A percentile compares a stretch with the other conserved stretches of the same genome.
These are phyloP conservation scores for Zaprionus ornatus DNA, from an alignment of 1,140 invertebrate species.

Conservation along the genomic window DNA sequence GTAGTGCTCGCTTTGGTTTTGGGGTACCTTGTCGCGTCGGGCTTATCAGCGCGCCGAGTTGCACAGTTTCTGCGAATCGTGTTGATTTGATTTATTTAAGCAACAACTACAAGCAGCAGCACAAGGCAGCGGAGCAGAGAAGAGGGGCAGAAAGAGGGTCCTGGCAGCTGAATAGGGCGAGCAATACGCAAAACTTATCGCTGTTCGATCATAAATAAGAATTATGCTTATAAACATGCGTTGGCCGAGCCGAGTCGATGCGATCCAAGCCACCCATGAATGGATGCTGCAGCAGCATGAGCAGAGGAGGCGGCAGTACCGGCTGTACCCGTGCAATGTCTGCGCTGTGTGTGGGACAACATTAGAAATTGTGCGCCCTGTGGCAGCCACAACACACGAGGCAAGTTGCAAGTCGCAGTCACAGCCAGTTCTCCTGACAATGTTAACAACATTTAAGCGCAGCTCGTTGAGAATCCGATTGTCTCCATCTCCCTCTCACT, in stretches of 20 bases:
- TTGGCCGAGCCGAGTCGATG: slow-evolving; percentile 31
- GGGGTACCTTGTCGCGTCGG: slow-evolving; percentile 23
- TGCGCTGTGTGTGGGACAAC: slow-evolving; percentile 77
- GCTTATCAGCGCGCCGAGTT: slow-evolving; percentile 51
- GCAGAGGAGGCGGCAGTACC: slow-evolving; percentile 44
- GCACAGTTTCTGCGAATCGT: slow-evolving; percentile 76
- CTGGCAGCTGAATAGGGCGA: not conserved
- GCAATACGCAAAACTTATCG: slow-evolving; percentile 61
- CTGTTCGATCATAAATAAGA: slow-evolving; percentile 79
- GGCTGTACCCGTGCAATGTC: slow-evolving; percentile 23
- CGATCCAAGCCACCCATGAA: slow-evolving; percentile 69
- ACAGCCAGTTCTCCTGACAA: slow-evolving; percentile 29
- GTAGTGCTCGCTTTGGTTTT: slow-evolving; percentile 24
- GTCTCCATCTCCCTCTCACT: slow-evolving; percentile 14
- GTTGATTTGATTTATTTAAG: slow-evolving; percentile 83
- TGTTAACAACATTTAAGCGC: slow-evolving; percentile 82
- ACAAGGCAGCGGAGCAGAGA: not conserved
- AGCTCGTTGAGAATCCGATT: slow-evolving; percentile 78
- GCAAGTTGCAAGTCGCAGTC: not conserved
- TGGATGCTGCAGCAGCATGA: slow-evolving; percentile 28
- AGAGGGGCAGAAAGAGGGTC: not conserved
- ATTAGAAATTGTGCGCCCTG: slow-evolving; percentile 57
- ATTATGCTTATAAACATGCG: slow-evolving; percentile 79
- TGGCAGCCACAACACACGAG: slow-evolving; percentile 4
- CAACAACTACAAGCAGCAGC: slow-evolving; percentile 33